phyloP scores from a whole-genome alignment of 30 jellyfish, hydroid and myxozoan species.

The Turritopsis dohrnii region DNA sequence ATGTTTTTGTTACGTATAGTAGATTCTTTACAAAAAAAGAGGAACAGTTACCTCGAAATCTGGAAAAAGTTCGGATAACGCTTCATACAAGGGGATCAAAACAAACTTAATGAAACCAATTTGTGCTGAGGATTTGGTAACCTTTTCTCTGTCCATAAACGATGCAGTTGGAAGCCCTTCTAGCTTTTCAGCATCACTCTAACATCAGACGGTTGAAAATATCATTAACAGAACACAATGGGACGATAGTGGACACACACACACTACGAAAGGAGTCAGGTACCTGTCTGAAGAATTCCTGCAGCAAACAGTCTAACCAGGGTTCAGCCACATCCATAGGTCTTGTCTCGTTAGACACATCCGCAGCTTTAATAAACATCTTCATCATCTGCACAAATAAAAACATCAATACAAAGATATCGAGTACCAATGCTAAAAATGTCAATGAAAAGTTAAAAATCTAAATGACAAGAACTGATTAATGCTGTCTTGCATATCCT shows the following conservation, averaged over 20 bases:
- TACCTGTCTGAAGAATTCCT: slow-evolving; percentile 92
- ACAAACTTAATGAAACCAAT: slow-evolving; percentile 91
- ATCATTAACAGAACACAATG: too few species aligned
- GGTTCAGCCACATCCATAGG: slow-evolving; percentile 99
- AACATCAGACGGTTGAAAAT: neutral
- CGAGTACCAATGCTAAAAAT: too few species aligned
- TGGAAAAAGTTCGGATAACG: slow-evolving; percentile 72
- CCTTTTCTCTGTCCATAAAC: slow-evolving; percentile 98
- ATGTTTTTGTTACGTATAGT: neutral
- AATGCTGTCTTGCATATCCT: too few species aligned
- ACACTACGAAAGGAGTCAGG: neutral
- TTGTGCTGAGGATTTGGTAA: slow-evolving; percentile 97
- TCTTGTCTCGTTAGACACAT: slow-evolving; percentile 95
- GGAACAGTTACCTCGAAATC: slow-evolving; percentile 58
- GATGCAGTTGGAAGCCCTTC: slow-evolving; percentile 98
- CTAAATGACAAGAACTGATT: too few species aligned
- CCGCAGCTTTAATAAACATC: slow-evolving; percentile 93
- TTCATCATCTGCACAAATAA: slow-evolving; percentile 69
- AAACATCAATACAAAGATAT: too few species aligned
- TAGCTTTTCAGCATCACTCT: slow-evolving; percentile 97
- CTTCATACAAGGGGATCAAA: slow-evolving; percentile 73
- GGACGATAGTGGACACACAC: too few species aligned
- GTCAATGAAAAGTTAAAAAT: too few species aligned
- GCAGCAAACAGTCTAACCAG: slow-evolving; percentile 95
- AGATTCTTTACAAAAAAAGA: neutral